Evolutionary conservation across 2,797 vertebrate species (phyloP), one percentile per base, ranked within the genome.

Genomic region (Delichon dasypus): DNA sequence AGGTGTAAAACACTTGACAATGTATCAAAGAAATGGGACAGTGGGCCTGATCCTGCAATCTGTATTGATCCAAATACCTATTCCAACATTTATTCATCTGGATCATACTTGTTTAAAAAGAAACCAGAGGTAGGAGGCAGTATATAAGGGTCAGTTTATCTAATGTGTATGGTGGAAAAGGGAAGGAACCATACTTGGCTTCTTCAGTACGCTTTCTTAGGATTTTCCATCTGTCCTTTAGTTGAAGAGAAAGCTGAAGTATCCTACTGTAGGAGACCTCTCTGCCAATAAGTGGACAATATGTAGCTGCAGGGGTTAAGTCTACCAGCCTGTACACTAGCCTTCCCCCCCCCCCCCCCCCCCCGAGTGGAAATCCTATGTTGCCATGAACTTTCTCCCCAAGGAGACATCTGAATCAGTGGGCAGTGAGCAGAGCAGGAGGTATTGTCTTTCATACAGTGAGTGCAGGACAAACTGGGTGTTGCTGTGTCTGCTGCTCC

Each of bases 151-250:
- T 48, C 38, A 76, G 26, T 54, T 75, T 87, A 47, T 65, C 23
- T n/a, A 32, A 44, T 32, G 3, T 58, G 1, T 51, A 6, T 30
- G 29, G 53, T 11, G 23, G 22, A 66, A 47, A 10, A 67, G 36
- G 12, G 44, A 64, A 84, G 60, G 32, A 58, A 5, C 10, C 76
- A 5, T 53, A 65, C 32, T 82, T 68, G 21, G 2, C 26, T 61
- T 40, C 55, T 82, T 85, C 15, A 6, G 67, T 79, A 23, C 21
- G 55, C 15, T 64, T 78, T 23, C 12, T 38, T 72, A 84, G 75
- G 76, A 90, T 95, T 92, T 34, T 85, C 93, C n/a, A 34, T 94
- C 90, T 86, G 47, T 93, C 70, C 85, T 90, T 89, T 74, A 90
- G 90, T 16, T 94, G 95, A 96, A 96, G 82, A 94, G 29, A 36